Conservation (phyloP, 2,113 vertebrate species). For the Ellobius talpinus region DNA sequence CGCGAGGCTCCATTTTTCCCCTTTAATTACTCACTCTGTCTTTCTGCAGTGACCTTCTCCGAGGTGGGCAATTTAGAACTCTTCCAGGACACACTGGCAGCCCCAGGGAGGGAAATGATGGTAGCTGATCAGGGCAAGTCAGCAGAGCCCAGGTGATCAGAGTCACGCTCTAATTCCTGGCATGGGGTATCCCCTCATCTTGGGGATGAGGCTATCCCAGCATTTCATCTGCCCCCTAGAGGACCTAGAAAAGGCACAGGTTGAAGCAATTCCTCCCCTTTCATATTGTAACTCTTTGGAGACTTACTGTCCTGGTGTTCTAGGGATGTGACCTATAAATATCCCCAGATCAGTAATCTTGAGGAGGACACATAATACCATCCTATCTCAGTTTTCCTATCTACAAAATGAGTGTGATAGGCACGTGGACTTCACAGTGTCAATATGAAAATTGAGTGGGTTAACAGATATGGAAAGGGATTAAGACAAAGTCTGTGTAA, state of each 20-base stretch:
- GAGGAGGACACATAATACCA: background rate
- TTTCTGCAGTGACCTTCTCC: conserved; percentile 9
- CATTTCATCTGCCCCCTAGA: background rate
- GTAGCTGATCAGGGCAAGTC: background rate
- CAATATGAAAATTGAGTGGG: background rate
- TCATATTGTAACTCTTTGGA: background rate
- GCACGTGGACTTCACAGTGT: background rate
- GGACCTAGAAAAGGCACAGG: background rate
- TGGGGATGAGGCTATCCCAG: background rate
- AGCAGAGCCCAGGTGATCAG: background rate
- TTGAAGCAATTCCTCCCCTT: rapidly evolving
- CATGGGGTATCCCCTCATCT: background rate
- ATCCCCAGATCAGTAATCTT: background rate
- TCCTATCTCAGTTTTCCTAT: background rate
- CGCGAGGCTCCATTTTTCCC: background rate
- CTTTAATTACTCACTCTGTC: conserved; percentile 57
- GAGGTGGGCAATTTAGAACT: conserved; percentile 45
- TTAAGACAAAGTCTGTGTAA: background rate
- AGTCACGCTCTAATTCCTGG: background rate
- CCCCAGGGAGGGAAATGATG: background rate
- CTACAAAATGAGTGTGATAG: background rate
- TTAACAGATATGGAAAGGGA: background rate
- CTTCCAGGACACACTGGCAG: background rate
- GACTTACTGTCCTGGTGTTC: background rate
- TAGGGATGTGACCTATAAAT: background rate